Evolutionary conservation across 2,888 invertebrate species (phyloP), one percentile per base, ranked within the genome.

Genomic region (Agrochola litura): DNA sequence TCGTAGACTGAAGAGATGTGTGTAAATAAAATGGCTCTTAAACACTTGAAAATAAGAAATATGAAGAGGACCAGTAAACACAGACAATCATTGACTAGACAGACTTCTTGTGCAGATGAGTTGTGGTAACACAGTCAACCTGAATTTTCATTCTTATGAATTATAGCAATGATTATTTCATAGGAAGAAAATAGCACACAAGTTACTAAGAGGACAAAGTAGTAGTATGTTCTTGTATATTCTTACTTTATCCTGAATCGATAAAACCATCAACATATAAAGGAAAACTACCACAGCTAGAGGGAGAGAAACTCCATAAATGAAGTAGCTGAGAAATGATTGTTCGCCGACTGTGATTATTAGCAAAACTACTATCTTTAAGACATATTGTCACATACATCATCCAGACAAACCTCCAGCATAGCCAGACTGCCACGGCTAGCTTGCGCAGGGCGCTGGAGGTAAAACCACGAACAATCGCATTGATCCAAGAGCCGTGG

Each of bases 11-110:
- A 66, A 58, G 10, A 73, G 25, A 69, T 60, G 67, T 43, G 61
- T 81, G 54, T 67, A 52, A 70, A 41, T 60, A 58, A 61, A 74
- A 79, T 72, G 74, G 73, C 73, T 84, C 70, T 49, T 67, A 30
- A 54, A 73, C 71, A 85, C 73, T 78, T 74, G 25, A 46, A 49
- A 49, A 66, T 67, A 6, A 61, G 12, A 54, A 60, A 43, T 6
- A 12, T 25, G 56, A 9, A 22, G n/a, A 52, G 37, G 22, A 72
- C 8, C 2, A 9, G 4, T 8, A 30, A 49, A 30, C 10, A 41
- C 9, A 49, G 25, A 56, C 19, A 30, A 56, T n/a, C 6, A 25
- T 58, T 52, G 30, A 30, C 3, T 37, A 25, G n/a, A 22, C 5
- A 25, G n/a, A 22, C 5, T 60, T 78, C 37, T 25, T n/a, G 30